Evolutionary conservation across 2,888 invertebrate species (phyloP), one percentile per base, ranked within the genome.

Genomic region (Hirudinaria manillensis): DNA sequence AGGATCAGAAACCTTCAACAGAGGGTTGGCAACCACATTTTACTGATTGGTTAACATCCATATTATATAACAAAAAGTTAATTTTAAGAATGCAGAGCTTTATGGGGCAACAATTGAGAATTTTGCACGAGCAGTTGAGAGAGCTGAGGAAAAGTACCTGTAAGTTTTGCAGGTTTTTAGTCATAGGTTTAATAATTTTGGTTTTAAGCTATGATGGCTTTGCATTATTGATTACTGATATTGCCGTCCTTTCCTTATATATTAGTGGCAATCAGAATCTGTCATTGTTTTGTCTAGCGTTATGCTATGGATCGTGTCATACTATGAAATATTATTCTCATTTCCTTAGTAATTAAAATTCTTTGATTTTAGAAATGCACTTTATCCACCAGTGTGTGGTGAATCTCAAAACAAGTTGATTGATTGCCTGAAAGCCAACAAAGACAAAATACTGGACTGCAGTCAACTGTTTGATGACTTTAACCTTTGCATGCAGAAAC

Each of bases 401-500:
- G 73, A 73, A 19, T 27, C n/a, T 21, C 65, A 61, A 38, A 36
- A 10, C 1, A 34, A 32, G 21, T 19, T 73, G 61, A 21, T 73
- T 16, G 38, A 0, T 4, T 73, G 73, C 55, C 34, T 65, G 27
- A 73, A 73, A 36, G 56, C 53, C 32, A 73, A 65, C 73, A 73
- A 65, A 36, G 38, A 56, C 7, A 32, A 73, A 65, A 65, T 27
- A 36, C 45, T 73, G 2, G 61, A 32, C 10, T 73, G 73, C 29
- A 6, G 19, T 73, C 16, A 65, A 1, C 21, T 13, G 21, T 32
- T 73, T 61, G 65, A 73, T n/a, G 24, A 34, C 19, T 73, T 73
- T 45, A 73, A 65, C 34, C 7, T 61, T 32, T 73, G 73, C 27
- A 36, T 73, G 73, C 73, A 73, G 55, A 29, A 34, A 34, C 61